Evolutionary conservation across 92 coral and sea anemone genomes (phyloP).

Genomic region (Porites cylindrica): DNA sequence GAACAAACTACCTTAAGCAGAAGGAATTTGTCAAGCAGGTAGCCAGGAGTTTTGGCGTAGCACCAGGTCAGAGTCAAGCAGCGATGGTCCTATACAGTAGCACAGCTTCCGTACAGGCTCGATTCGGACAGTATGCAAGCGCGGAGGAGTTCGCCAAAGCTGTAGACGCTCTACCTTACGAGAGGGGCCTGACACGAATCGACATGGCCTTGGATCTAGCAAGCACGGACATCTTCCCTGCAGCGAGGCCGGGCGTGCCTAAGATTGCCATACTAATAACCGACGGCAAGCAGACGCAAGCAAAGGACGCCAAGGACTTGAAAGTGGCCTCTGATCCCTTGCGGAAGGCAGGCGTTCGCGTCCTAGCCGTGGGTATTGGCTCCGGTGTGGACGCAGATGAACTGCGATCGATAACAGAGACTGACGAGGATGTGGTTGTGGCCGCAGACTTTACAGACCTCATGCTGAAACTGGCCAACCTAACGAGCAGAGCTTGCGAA

Average conservation of each 20-base stretch:
- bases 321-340: conserved; percentile 26
- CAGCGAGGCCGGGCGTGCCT: conserved; percentile 50
- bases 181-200: conserved; percentile 29
- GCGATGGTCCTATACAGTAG: conserved; percentile 60
- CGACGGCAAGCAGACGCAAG: conserved; percentile 48
- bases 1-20: conserved; percentile 33
- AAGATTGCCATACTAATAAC: conserved; percentile 59
- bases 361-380: conserved; percentile 50
- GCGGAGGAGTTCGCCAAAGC: conserved; percentile 31
- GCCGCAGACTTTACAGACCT: too few relatives aligned
- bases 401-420: not conserved
- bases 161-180: conserved; percentile 47
- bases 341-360: conserved; percentile 38
- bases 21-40: conserved; percentile 58
- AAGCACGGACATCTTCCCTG: conserved; percentile 29
- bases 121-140: conserved; percentile 23
- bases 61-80: conserved; percentile 48
- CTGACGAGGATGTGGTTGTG: not conserved
- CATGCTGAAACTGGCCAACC: too few relatives aligned
- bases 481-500: too few relatives aligned
- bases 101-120: conserved; percentile 44
- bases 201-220: conserved; percentile 48
- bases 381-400: conserved; percentile 42
- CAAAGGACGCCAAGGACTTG: conserved; percentile 22
- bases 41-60: conserved; percentile 46